Conservation (phyloP, 1,140 invertebrate genomes). For the Anoplolepis gracilipes region DNA sequence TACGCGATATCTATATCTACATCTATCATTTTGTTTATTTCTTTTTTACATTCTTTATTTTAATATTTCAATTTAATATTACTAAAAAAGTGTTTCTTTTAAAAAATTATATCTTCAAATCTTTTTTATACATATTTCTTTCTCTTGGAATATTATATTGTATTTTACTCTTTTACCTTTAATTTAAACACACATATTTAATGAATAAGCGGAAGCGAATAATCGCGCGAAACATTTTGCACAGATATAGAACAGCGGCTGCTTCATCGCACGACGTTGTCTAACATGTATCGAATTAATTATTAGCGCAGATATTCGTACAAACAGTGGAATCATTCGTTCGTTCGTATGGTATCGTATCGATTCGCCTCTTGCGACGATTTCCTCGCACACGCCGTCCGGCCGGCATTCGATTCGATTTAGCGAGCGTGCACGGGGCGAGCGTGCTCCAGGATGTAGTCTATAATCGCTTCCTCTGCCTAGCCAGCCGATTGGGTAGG, state of each 20-base stretch:
- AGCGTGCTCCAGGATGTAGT: constrained; percentile 75
- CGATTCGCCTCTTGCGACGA: constrained; percentile 49
- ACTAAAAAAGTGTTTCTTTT: background rate
- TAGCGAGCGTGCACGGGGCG: constrained; percentile 67
- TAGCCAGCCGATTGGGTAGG: constrained; percentile 73
- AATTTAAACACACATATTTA: background rate
- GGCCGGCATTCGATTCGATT: constrained; percentile 71
- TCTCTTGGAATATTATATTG: background rate
- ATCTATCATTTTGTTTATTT: background rate
- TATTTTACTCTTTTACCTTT: background rate
- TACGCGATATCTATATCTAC: background rate
- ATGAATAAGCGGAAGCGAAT: constrained; percentile 19
- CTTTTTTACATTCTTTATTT: background rate
- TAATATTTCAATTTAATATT: background rate
- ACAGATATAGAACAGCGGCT: background rate
- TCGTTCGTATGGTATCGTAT: constrained; percentile 4
- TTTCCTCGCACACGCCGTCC: constrained; percentile 57
- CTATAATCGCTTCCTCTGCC: constrained; percentile 76
- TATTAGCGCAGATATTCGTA: constrained; percentile 22
- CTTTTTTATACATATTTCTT: background rate
- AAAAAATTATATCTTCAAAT: background rate
- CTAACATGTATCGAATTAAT: constrained; percentile 13
- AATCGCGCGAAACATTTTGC: background rate
- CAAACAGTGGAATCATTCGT: constrained; percentile 17
- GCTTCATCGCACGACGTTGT: constrained; percentile 8